Evolutionary conservation across 2,113 vertebrate species (phyloP).

Genomic region (Tragelaphus buxtoni): DNA sequence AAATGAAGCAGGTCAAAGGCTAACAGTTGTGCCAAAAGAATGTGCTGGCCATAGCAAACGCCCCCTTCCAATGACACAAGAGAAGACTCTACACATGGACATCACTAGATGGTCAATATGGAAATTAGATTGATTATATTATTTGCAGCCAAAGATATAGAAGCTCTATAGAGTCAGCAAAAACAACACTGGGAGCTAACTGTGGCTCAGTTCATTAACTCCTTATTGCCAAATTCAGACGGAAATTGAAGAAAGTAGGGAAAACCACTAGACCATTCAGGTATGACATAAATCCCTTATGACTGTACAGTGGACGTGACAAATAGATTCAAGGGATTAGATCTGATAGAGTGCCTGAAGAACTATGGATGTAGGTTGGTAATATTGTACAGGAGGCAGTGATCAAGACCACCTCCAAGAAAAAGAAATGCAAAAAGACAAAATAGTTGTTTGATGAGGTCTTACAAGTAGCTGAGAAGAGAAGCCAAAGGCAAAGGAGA

Average conservation of each 20-base stretch:
- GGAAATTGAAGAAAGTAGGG: not conserved
- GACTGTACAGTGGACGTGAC: not conserved
- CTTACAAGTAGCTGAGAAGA: not conserved
- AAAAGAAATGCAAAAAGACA: not conserved
- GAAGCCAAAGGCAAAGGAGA: not conserved
- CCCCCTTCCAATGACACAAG: not conserved
- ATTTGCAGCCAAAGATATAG: not conserved
- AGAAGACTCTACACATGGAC: not conserved
- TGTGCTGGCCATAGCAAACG: not conserved
- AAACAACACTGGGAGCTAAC: not conserved
- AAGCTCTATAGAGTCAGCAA: not conserved
- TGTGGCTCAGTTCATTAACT: not conserved
- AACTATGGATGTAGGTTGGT: not conserved
- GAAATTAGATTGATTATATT: not conserved
- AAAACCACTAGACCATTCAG: not conserved
- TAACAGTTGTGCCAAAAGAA: not conserved
- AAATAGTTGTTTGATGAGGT: not conserved
- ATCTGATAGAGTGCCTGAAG: not conserved
- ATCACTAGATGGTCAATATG: not conserved
- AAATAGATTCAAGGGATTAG: not conserved
- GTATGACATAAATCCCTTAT: not conserved
- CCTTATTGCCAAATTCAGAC: not conserved
- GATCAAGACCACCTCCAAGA: not conserved
- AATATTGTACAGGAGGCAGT: not conserved
- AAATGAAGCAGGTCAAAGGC: not conserved